These are phyloP conservation scores for Elgonia sp. DNA, from an alignment of 2,888 invertebrate genomes.

Conservation along the genomic window DNA sequence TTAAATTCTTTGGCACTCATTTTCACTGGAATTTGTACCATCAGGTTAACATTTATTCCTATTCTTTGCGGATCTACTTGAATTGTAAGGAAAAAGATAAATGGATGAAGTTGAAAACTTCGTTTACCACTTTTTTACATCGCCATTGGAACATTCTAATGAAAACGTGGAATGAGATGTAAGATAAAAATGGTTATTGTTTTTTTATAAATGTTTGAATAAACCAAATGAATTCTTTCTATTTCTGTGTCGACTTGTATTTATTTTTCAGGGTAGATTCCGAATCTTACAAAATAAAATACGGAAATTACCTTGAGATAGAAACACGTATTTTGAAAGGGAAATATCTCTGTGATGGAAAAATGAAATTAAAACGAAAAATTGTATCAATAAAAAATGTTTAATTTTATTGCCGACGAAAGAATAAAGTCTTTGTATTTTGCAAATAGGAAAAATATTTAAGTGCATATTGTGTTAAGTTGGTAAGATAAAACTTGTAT, in stretches of 20 bases:
- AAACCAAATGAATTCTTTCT: slow-evolving; percentile 1
- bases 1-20: slow-evolving; percentile 32
- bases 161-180: background rate
- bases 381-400: slow-evolving; percentile 12
- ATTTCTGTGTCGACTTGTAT: background rate
- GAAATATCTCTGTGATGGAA: slow-evolving; percentile 6
- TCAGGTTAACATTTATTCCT: slow-evolving; percentile 52
- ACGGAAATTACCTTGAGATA: slow-evolving; percentile 45
- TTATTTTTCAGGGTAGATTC: slow-evolving; percentile 9
- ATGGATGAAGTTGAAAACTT: slow-evolving; percentile 56
- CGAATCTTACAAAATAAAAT: background rate
- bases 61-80: slow-evolving; percentile 37
- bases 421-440: slow-evolving; percentile 39
- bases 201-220: slow-evolving; percentile 2
- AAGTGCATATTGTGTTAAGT: slow-evolving; percentile 56
- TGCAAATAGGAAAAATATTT: slow-evolving; percentile 53
- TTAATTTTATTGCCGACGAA: slow-evolving; percentile 33
- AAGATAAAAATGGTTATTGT: slow-evolving; percentile 2
- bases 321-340: background rate
- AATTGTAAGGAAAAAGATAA: slow-evolving; percentile 46
- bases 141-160: slow-evolving; percentile 22
- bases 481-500: slow-evolving; percentile 59
- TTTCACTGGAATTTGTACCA: slow-evolving; percentile 45
- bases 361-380: slow-evolving; percentile 55
- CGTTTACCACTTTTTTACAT: slow-evolving; percentile 46